Base-by-base conservation (phyloP, 1,140 invertebrate genomes). In the Belonocnema kinseyi region DNA sequence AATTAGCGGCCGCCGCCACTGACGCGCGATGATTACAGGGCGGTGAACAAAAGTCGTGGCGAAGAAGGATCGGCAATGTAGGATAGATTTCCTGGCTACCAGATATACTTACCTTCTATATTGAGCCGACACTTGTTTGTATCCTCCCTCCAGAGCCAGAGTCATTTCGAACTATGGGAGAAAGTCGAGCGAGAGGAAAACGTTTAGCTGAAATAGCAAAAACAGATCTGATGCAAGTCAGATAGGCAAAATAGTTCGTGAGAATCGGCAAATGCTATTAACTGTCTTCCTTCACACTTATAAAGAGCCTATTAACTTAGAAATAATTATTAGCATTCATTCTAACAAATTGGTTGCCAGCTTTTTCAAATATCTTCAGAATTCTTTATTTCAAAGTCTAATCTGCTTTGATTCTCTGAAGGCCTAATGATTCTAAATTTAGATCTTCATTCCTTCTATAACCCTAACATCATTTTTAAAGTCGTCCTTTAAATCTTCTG, bases 21-120 rank as follows among this genome's bases (percentile, higher is more conserved):
- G 89, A 88, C 90, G 90, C 88, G 89, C 89, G 88, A 91, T 91
- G 90, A 91, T 91, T 91, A 91, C 88, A 91, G 89, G 89, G 90
- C 90, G 90, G 90, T 89, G 85, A 86, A 88, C 87, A 82, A 89
- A 88, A 90, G 88, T 90, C 89, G 84, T 82, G 86, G 76, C 76
- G 82, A 80, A 82, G 82, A 82, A 82, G 76, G 73, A 76, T 70
- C 26, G 56, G 46, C 73, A 40, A 40, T 50, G 71, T 78, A 61
- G 82, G 87, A 87, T 88, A 89, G 87, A 88, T 89, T 80, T 80
- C 77, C 79, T 83, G 81, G 72, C 76, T 79, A 81, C 79, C 78
- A 87, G 85, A 86, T 86, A 87, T 85, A 83, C 84, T 83, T 79
- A 79, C 85, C 78, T 80, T 79, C 85, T 80, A 52, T 77, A 74